Evolutionary conservation across 2,797 vertebrate species (phyloP).

Genomic region (Triplophysa yarkandensis): DNA sequence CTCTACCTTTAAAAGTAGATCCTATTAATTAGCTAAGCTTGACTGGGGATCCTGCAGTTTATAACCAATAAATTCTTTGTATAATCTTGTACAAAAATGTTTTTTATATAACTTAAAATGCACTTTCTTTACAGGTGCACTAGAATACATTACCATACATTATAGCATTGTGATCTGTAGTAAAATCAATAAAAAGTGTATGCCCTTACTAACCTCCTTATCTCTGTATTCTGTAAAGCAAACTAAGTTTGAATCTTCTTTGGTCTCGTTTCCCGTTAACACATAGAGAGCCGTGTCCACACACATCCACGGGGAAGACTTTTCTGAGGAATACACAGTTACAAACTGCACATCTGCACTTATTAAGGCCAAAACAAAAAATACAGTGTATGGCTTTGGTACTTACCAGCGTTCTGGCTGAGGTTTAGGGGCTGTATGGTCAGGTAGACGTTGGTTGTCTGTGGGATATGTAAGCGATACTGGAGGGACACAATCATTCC

Average conservation of each 20-base stretch:
- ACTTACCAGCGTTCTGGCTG: constrained; percentile 74
- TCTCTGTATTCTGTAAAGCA: constrained; percentile 85
- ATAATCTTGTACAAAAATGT: no score
- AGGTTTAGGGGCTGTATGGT: constrained; percentile 83
- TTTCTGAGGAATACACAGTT: constrained; percentile 71
- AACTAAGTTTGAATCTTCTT: constrained; percentile 78
- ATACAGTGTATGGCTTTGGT: not conserved
- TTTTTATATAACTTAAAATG: no score
- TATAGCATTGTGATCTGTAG: not conserved
- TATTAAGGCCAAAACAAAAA: not conserved
- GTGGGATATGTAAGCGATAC: constrained; percentile 82
- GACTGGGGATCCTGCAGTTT: no score
- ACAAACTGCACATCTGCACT: not conserved
- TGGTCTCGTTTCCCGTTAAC: constrained; percentile 76
- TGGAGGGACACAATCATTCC: constrained; percentile 84
- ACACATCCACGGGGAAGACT: constrained; percentile 77
- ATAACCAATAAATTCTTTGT: no score
- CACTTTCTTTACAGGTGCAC: no score
- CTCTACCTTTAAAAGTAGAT: no score
- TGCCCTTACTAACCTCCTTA: constrained; percentile 64
- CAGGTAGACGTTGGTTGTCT: constrained; percentile 78
- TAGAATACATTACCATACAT: no score
- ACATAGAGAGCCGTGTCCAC: constrained; percentile 87
- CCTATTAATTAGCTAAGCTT: no score
- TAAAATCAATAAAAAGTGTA: no score